Evolutionary conservation across 2,113 vertebrate species (phyloP).

Genomic region (Sula dactylatra): DNA sequence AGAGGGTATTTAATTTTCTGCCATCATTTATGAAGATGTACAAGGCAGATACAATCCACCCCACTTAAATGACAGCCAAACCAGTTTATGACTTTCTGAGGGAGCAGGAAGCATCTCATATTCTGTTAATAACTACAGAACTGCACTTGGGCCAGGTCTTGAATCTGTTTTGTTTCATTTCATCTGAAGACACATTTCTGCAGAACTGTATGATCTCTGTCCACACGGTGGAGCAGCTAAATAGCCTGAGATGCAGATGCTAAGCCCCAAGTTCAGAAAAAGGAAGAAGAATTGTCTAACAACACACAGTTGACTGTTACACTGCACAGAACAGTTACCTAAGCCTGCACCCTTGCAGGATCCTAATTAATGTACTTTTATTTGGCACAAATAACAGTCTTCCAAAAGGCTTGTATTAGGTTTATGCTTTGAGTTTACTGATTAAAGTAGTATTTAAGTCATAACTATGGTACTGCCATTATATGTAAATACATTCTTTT

Average conservation of each 20-base stretch:
- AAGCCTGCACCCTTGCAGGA: background rate
- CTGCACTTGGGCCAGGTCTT: background rate
- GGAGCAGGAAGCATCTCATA: background rate
- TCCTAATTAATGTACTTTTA: background rate
- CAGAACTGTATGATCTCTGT: background rate
- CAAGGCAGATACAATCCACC: background rate
- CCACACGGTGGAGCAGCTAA: slow-evolving; percentile 62
- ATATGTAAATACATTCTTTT: background rate
- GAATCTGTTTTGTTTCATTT: background rate
- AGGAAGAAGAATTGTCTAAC: background rate
- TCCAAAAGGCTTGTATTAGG: background rate
- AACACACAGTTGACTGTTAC: background rate
- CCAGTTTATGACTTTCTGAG: background rate
- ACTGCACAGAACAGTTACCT: background rate
- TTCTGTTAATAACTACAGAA: background rate
- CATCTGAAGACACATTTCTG: background rate
- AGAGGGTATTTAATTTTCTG: background rate
- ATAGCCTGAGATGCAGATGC: background rate
- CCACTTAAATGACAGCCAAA: background rate
- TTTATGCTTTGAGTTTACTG: background rate
- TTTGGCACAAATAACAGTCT: background rate
- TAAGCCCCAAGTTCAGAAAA: background rate
- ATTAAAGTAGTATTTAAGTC: background rate
- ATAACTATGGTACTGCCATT: background rate
- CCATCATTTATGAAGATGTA: background rate